A percentile compares a stretch with the other conserved stretches of the same genome.
These are phyloP conservation scores for Tor tambroides DNA, from an alignment of 2,113 vertebrate genomes.

Conservation along the genomic window DNA sequence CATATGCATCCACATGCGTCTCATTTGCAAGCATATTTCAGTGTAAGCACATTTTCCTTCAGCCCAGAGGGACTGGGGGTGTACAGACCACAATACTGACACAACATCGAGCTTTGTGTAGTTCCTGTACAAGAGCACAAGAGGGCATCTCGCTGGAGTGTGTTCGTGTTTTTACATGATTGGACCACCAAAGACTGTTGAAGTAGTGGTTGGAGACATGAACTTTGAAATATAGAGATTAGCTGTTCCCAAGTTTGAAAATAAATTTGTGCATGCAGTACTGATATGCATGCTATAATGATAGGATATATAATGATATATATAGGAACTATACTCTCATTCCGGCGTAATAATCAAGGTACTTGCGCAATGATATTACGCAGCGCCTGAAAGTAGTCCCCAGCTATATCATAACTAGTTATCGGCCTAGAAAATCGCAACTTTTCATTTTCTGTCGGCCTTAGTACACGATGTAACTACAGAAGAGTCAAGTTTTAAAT, in stretches of 20 bases:
- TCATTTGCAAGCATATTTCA: neutral
- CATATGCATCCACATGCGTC: neutral
- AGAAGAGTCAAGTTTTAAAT: too few species aligned
- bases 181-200: neutral
- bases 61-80: neutral
- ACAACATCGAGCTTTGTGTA: slow-evolving; percentile 27
- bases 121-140: slow-evolving; percentile 28
- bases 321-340: too few species aligned
- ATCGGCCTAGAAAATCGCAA: too few species aligned
- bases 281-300: too few species aligned
- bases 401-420: too few species aligned
- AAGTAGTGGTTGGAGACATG: neutral
- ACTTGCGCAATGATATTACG: too few species aligned
- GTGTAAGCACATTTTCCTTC: slow-evolving; percentile 11
- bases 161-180: neutral
- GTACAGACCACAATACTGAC: slow-evolving; percentile 5
- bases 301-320: too few species aligned
- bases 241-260: neutral
- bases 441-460: too few species aligned
- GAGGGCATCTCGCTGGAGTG: slow-evolving; percentile 35
- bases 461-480: too few species aligned
- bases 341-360: too few species aligned
- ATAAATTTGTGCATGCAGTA: neutral
- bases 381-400: too few species aligned
- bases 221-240: neutral